Evolutionary conservation across 2,113 vertebrate species (phyloP).

Genomic region (Scopus umbretta): DNA sequence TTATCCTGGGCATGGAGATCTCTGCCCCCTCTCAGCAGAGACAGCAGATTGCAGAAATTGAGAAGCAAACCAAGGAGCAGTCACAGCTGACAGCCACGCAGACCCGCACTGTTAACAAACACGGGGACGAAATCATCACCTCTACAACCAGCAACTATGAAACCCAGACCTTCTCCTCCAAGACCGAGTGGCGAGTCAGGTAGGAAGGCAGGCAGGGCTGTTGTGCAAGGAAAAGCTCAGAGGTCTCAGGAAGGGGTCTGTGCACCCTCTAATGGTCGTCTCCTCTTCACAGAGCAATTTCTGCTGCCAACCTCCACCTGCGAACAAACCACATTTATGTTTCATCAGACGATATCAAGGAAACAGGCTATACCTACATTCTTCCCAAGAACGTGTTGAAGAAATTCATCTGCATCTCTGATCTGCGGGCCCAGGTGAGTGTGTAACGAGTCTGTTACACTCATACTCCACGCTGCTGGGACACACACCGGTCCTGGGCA

Average conservation of each 20-base stretch:
- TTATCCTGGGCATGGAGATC: constrained; percentile 99
- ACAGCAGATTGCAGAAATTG: constrained; percentile 99
- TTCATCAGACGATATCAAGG: constrained; percentile 98
- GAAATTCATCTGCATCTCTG: constrained; percentile 99
- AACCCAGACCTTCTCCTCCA: constrained; percentile 98
- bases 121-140: constrained; percentile 98
- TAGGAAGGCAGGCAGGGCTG: constrained; percentile 15
- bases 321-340: constrained; percentile 99
- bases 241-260: background rate
- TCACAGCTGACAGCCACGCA: constrained; percentile 96
- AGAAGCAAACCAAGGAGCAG: constrained; percentile 99
- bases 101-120: constrained; percentile 98
- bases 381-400: constrained; percentile 98
- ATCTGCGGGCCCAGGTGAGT: constrained; percentile 91
- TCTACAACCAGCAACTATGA: constrained; percentile 99
- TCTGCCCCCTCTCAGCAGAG: constrained; percentile 97
- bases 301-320: constrained; percentile 95
- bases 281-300: constrained; percentile 85
- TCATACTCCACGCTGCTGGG: accelerated
- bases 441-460: accelerated
- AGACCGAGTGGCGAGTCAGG: constrained; percentile 98
- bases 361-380: constrained; percentile 97
- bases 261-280: background rate
- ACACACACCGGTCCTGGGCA: background rate
- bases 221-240: background rate